Conservation (phyloP, 1,140 invertebrate species). For the Drosophila chauvacae region DNA sequence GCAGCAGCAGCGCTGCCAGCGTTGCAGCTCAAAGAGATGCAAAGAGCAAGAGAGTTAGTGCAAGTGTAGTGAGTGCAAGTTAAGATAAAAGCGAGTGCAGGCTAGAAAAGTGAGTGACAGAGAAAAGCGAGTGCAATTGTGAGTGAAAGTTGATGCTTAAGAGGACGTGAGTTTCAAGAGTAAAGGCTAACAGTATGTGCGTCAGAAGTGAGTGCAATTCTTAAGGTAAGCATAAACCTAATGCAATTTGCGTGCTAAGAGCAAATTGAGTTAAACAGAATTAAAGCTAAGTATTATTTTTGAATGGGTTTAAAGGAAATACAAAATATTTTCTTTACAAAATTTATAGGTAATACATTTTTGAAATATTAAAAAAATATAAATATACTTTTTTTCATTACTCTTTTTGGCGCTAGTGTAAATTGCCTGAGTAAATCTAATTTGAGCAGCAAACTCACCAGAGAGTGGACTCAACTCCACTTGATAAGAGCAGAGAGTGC, state of each 20-base stretch:
- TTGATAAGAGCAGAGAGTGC: not conserved
- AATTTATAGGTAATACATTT: not conserved
- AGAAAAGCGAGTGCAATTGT: conserved; percentile 16
- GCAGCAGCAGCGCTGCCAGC: conserved; percentile 28
- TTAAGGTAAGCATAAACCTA: not conserved
- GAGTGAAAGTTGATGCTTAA: not conserved
- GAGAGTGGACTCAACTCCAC: not conserved
- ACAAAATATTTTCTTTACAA: not conserved
- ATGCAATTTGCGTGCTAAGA: not conserved
- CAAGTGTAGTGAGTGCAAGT: not conserved
- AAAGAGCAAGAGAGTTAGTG: not conserved
- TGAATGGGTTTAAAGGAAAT: not conserved
- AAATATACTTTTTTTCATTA: no score
- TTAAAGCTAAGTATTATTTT: not conserved
- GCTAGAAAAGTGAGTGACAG: conserved; percentile 3
- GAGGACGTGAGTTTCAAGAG: conserved; percentile 12
- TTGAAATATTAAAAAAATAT: no score
- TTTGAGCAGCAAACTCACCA: no score
- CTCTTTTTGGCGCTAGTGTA: no score
- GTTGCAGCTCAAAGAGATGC: conserved; percentile 26
- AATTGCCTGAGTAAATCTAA: not conserved
- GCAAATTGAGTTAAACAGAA: not conserved
- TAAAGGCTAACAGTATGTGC: not conserved
- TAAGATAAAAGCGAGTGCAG: not conserved
- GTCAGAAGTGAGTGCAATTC: not conserved